Evolutionary conservation across 2,113 vertebrate genomes (phyloP).

Genomic region (Thomomys bottae): DNA sequence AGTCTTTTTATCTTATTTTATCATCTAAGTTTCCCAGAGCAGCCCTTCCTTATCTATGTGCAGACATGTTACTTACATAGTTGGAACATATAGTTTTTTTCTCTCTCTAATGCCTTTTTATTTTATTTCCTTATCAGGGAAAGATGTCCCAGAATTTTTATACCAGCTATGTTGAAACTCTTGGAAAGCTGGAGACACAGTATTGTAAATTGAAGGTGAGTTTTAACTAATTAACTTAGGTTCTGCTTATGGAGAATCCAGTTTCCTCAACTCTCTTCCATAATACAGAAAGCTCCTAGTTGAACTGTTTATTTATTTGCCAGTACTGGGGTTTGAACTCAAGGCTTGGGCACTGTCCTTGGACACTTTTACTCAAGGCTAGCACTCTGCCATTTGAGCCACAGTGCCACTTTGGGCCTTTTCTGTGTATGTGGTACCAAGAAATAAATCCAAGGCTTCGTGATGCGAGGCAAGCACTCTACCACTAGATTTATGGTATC

Average conservation of each 20-base stretch:
- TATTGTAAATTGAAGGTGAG: conserved; percentile 98
- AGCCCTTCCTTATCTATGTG: not conserved
- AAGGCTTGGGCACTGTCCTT: too few relatives aligned
- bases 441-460: too few relatives aligned
- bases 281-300: conserved; percentile 35
- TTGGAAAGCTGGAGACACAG: conserved; percentile 96
- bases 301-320: not conserved
- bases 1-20: too few relatives aligned
- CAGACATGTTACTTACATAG: not conserved
- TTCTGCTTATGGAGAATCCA: not conserved
- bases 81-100: conserved; percentile 26
- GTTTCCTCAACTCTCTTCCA: not conserved
- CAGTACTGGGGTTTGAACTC: too few relatives aligned
- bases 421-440: too few relatives aligned
- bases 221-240: not conserved
- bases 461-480: too few relatives aligned
- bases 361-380: too few relatives aligned
- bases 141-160: conserved; percentile 95
- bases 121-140: conserved; percentile 81
- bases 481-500: too few relatives aligned
- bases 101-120: conserved; percentile 16
- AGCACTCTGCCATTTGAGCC: too few relatives aligned
- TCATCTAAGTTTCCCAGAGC: not conserved
- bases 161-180: conserved; percentile 93
- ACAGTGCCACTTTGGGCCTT: too few relatives aligned